Conservation (phyloP, 2,888 invertebrate genomes). For the Eristalis arbustorum region DNA sequence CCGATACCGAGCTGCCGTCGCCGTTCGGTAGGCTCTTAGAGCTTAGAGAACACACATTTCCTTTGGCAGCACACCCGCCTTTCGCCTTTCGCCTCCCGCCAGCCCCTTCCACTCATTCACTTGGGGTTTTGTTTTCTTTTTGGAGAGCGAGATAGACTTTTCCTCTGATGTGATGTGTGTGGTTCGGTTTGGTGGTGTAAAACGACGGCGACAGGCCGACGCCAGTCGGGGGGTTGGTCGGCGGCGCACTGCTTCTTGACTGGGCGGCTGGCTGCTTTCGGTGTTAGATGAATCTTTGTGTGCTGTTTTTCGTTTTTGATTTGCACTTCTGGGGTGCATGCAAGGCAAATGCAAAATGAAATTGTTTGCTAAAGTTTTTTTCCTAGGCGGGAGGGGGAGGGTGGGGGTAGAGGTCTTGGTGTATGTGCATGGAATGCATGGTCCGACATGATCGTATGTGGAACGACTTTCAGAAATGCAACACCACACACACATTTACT, state of each 20-base stretch:
- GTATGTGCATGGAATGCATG: background rate
- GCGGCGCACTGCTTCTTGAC: conserved; percentile 3
- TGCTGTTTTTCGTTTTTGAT: background rate
- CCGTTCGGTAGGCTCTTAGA: background rate
- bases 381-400: background rate
- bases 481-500: background rate
- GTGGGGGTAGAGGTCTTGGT: background rate
- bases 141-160: conserved; percentile 37
- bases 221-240: conserved; percentile 64
- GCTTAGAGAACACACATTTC: conserved; percentile 48
- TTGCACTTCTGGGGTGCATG: background rate
- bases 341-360: background rate
- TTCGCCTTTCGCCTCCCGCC: background rate
- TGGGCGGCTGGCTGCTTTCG: conserved; percentile 26
- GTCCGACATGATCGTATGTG: background rate
- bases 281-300: conserved; percentile 61
- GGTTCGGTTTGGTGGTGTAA: conserved; percentile 46
- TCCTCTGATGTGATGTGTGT: conserved; percentile 42
- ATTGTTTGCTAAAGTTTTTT: background rate
- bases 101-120: background rate
- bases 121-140: conserved; percentile 10
- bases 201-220: conserved; percentile 60
- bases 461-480: background rate
- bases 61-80: background rate
- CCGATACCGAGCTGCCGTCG: background rate